These are phyloP conservation scores for Rhincodon typus DNA, from an alignment of 2,797 vertebrate species.

Conservation along the genomic window DNA sequence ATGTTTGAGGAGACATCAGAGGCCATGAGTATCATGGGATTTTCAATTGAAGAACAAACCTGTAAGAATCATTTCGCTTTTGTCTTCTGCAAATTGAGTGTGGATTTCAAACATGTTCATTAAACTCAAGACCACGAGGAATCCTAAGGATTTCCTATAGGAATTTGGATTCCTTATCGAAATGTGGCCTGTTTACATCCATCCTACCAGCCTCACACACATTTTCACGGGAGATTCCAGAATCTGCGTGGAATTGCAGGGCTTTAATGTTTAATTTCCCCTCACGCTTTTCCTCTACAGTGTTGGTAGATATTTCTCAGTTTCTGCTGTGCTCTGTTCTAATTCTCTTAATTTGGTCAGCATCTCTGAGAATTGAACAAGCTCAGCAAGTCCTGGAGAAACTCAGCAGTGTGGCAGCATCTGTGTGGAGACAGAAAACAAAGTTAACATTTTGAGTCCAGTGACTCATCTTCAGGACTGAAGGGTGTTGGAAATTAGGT, in stretches of 20 bases:
- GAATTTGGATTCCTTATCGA: background rate
- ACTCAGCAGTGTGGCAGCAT: too few relatives aligned
- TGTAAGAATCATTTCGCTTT: slow-evolving; percentile 52
- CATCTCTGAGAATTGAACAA: too few relatives aligned
- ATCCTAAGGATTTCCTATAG: background rate
- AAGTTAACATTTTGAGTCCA: too few relatives aligned
- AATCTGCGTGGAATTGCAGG: background rate
- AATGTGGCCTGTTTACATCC: background rate
- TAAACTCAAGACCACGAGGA: background rate
- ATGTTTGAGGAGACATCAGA: slow-evolving; percentile 90
- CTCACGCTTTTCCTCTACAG: background rate
- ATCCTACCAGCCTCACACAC: background rate
- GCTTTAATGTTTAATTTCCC: background rate
- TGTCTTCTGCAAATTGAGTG: background rate
- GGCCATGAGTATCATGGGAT: slow-evolving; percentile 91
- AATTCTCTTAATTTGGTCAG: too few relatives aligned
- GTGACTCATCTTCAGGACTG: too few relatives aligned
- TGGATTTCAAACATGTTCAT: background rate
- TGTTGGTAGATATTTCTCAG: background rate
- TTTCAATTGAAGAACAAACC: slow-evolving; percentile 76
- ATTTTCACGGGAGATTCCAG: background rate
- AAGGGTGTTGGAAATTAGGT: too few relatives aligned
- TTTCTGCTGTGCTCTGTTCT: background rate
- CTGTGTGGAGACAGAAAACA: too few relatives aligned
- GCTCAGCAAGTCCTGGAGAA: background rate